Percentiles rank a stretch among this genome's conserved stretches.
These are phyloP conservation scores for Cheilosia variabilis DNA, from an alignment of 2,888 invertebrate species.

Conservation along the genomic window DNA sequence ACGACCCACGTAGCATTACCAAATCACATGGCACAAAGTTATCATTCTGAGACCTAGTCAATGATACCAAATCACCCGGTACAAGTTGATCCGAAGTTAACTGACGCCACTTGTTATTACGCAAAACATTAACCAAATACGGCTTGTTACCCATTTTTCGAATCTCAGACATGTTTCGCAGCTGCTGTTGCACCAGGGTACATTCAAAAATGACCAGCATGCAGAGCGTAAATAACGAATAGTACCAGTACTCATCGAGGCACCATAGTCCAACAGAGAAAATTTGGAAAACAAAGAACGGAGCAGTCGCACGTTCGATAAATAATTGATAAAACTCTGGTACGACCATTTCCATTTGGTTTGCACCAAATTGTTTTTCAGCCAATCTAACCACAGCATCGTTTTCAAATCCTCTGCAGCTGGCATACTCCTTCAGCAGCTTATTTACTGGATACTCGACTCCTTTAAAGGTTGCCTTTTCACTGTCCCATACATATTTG, in stretches of 20 bases:
- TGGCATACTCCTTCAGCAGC: slow-evolving; percentile 88
- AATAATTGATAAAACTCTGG: slow-evolving; percentile 99
- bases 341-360: slow-evolving; percentile 94
- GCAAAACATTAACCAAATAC: slow-evolving; percentile 94
- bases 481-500: slow-evolving; percentile 95
- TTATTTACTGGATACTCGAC: slow-evolving; percentile 93
- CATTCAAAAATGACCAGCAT: slow-evolving; percentile 99
- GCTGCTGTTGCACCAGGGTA: slow-evolving; percentile 98
- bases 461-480: slow-evolving; percentile 91
- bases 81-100: slow-evolving; percentile 94
- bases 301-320: slow-evolving; percentile 98
- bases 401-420: slow-evolving; percentile 94
- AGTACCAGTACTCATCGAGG: slow-evolving; percentile 99
- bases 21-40: slow-evolving; percentile 98
- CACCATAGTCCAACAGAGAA: slow-evolving; percentile 99
- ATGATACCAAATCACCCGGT: slow-evolving; percentile 98
- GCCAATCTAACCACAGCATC: slow-evolving; percentile 91
- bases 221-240: slow-evolving; percentile 96
- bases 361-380: slow-evolving; percentile 93
- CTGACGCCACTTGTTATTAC: slow-evolving; percentile 95
- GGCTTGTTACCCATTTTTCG: slow-evolving; percentile 99
- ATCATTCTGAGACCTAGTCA: slow-evolving; percentile 94
- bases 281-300: slow-evolving; percentile 99
- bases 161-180: slow-evolving; percentile 99
- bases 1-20: slow-evolving; percentile 95